These are phyloP conservation scores for Muricea muricata DNA, from an alignment of 92 coral and sea anemone species.

Conservation along the genomic window DNA sequence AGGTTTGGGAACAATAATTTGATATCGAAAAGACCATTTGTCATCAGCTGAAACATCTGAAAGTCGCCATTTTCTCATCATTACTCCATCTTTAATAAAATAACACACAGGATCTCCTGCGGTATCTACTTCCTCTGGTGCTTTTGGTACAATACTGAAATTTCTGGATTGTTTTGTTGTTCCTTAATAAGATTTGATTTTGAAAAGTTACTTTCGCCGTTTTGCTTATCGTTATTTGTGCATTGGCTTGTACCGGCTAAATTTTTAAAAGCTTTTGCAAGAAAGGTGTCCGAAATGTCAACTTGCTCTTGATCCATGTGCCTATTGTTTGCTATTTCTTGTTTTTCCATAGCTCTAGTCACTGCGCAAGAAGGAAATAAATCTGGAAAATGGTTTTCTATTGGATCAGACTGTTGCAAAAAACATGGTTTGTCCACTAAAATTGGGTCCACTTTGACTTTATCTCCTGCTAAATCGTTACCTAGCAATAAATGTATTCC, in stretches of 20 bases:
- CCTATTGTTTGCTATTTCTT: slow-evolving; percentile 13
- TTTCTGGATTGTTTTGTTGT: slow-evolving; percentile 61
- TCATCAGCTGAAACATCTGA: slow-evolving; percentile 63
- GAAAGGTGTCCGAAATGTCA: slow-evolving; percentile 32
- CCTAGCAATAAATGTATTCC: no score
- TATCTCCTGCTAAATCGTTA: no score
- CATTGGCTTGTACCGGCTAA: slow-evolving; percentile 7
- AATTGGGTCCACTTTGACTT: no score
- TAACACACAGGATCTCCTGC: slow-evolving; percentile 53
- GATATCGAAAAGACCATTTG: slow-evolving; percentile 59
- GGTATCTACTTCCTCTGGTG: slow-evolving; percentile 53
- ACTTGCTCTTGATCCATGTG: not conserved
- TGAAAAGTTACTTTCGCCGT: no score
- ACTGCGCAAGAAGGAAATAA: slow-evolving; percentile 64
- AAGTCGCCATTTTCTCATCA: slow-evolving; percentile 64
- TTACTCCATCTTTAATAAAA: slow-evolving; percentile 46
- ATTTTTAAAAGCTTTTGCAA: slow-evolving; percentile 26
- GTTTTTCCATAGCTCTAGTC: slow-evolving; percentile 55
- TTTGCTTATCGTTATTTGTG: not conserved
- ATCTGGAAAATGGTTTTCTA: slow-evolving; percentile 40
- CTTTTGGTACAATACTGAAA: slow-evolving; percentile 42
- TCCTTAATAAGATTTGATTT: slow-evolving; percentile 56
- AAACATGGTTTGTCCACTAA: no score
- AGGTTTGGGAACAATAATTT: slow-evolving; percentile 55
- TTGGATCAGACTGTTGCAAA: no score